These are phyloP conservation scores for Sinotaia quadrata DNA, from an alignment of 2,888 invertebrate genomes.

Conservation along the genomic window DNA sequence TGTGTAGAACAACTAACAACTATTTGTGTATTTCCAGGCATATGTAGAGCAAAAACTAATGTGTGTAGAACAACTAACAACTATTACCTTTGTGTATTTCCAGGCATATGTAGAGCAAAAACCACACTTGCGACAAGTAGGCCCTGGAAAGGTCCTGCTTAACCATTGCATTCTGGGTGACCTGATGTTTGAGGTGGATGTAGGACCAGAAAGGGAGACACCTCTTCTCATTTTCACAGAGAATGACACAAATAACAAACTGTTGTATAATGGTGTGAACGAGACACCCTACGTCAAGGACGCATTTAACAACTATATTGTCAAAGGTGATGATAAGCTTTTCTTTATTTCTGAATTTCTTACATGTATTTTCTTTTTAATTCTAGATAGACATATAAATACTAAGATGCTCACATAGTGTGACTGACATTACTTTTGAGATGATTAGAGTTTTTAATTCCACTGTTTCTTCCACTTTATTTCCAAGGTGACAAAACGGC, in stretches of 20 bases:
- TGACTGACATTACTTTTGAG: neutral
- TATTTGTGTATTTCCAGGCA: too few species aligned
- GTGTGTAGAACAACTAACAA: too few species aligned
- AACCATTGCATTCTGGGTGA: slow-evolving; percentile 39
- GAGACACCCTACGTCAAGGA: slow-evolving; percentile 50
- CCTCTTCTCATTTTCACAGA: slow-evolving; percentile 68
- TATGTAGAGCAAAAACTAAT: too few species aligned
- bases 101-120: slow-evolving; percentile 56
- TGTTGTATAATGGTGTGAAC: slow-evolving; percentile 49
- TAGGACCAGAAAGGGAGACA: slow-evolving; percentile 42
- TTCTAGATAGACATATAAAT: neutral
- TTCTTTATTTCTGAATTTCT: neutral
- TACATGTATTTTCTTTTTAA: neutral
- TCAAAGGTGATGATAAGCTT: slow-evolving; percentile 44
- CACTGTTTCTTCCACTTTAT: neutral
- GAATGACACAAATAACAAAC: slow-evolving; percentile 67
- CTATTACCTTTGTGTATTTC: slow-evolving; percentile 18
- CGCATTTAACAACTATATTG: slow-evolving; percentile 54
- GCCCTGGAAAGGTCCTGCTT: slow-evolving; percentile 41
- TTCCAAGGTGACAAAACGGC: slow-evolving; percentile 49
- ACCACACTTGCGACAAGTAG: slow-evolving; percentile 51
- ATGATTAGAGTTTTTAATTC: neutral
- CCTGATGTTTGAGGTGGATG: slow-evolving; percentile 48
- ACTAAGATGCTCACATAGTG: too few species aligned
- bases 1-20: too few species aligned